These are phyloP conservation scores for Athetis lepigone DNA, from an alignment of 2,888 invertebrate species.

Conservation along the genomic window DNA sequence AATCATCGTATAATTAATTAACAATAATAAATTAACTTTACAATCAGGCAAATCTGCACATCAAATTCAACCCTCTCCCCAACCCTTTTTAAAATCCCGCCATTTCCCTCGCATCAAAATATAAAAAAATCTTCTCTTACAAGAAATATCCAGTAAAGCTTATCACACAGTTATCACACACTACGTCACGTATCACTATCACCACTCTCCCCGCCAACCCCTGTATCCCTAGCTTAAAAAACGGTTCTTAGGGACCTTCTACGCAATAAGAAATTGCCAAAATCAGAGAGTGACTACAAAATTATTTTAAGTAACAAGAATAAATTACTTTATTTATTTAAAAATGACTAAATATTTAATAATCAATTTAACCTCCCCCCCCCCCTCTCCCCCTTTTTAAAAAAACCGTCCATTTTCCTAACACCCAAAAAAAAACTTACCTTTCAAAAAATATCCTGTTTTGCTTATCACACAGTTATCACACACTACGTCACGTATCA, in stretches of 20 bases:
- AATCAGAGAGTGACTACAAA: no score
- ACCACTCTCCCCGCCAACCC: conserved; percentile 25
- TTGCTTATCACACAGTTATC: conserved; percentile 9
- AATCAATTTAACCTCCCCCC: neutral
- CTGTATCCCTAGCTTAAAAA: conserved; percentile 68
- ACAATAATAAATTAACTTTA: no score
- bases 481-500: conserved; percentile 16
- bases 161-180: conserved; percentile 22
- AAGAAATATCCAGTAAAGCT: neutral
- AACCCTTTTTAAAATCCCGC: neutral
- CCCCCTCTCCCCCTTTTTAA: neutral
- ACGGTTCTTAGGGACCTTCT: no score
- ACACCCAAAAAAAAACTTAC: conserved; percentile 6
- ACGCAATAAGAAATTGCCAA: no score
- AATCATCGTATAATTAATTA: no score
- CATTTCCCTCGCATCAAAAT: neutral
- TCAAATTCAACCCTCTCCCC: no score
- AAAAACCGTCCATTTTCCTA: neutral
- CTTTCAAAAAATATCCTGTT: conserved; percentile 1
- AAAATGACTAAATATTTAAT: neutral
- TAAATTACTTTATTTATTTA: no score
- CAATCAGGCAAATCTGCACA: no score
- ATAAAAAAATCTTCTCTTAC: conserved; percentile 17
- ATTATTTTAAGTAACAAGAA: no score
- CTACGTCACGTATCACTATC: conserved; percentile 1